Evolutionary conservation across 2,888 invertebrate species (phyloP).

Genomic region (Malthinus seriepunctatus): DNA sequence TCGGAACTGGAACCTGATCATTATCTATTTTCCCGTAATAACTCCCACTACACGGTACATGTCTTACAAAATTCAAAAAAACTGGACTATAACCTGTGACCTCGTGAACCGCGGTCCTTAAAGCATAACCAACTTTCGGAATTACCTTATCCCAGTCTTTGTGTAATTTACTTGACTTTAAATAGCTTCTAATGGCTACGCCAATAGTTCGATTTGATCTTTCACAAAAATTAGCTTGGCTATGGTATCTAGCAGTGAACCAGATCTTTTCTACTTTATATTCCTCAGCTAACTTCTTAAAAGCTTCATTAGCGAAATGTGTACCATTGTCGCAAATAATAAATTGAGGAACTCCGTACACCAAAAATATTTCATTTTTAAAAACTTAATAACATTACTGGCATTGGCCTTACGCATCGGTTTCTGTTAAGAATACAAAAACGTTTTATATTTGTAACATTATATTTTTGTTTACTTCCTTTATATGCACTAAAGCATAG

Average conservation of each 20-base stretch:
- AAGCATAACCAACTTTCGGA: not conserved
- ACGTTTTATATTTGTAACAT: too few relatives aligned
- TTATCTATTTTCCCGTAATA: not conserved
- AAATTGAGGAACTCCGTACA: not conserved
- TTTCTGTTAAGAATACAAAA: too few relatives aligned
- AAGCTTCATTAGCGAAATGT: not conserved
- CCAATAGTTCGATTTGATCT: not conserved
- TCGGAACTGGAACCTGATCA: not conserved
- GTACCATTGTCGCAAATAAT: slow-evolving; percentile 5
- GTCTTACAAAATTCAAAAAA: not conserved
- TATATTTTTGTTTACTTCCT: too few relatives aligned
- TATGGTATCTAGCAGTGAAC: not conserved
- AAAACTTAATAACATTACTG: not conserved
- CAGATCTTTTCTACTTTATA: not conserved
- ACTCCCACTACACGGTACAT: not conserved
- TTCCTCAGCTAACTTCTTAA: not conserved
- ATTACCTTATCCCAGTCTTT: not conserved
- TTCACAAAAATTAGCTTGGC: not conserved
- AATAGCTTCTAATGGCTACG: not conserved
- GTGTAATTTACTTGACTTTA: not conserved
- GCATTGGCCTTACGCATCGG: not conserved
- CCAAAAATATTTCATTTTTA: not conserved
- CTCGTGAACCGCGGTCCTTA: not conserved
- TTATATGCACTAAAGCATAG: too few relatives aligned
- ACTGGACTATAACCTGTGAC: not conserved